Evolutionary conservation across 2,888 invertebrate species (phyloP), one percentile per base, ranked within the genome.

Genomic region (Caenorhabditis zanzibari): DNA sequence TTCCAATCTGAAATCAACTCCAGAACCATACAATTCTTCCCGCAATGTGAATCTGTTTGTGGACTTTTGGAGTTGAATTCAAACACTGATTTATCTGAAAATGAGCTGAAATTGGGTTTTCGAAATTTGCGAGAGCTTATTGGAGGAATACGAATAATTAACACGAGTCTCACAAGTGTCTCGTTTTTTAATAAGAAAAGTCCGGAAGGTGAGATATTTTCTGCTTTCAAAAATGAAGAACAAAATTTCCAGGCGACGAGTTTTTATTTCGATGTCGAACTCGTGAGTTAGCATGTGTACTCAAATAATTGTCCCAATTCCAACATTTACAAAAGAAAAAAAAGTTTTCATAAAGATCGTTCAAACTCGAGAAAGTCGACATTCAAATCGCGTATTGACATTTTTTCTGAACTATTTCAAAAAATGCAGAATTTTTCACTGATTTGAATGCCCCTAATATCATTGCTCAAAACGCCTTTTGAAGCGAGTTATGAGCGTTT

Each of bases 31-130:
- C 1, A 49, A 6, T 35, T n/a, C n/a, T 73, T 59, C 26, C 61
- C 72, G 1, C 0, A 49, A 12, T 73, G 72, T 38, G 22, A 22
- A n/a, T 19, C 3, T 24, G 61, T 73, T 22, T 73, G 72, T 52
- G 72, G 49, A 38, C 4, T 73, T 22, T 26, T 73, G 12, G 24
- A 16, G 9, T 49, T 73, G 14, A 73, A 47, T n/a, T 12, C 47
- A 16, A 73, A 73, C 12, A 49, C 35, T 2, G 58, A 73, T 49
- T 35, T 73, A 12, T n/a, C 72, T 5, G 52, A 35, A 10, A 44
- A 4, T 2, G 5, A 47, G 10, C 16, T 73, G 49, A 47, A 38
- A 16, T 24, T 0, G 6, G 16, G 26, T 1, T 49, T 73, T 9
- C 1, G 7, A 22, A 49, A 49, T 2, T 49, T 73, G 61, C 12